Conservation (phyloP, 2,113 vertebrate species). For the Turnix velox region DNA sequence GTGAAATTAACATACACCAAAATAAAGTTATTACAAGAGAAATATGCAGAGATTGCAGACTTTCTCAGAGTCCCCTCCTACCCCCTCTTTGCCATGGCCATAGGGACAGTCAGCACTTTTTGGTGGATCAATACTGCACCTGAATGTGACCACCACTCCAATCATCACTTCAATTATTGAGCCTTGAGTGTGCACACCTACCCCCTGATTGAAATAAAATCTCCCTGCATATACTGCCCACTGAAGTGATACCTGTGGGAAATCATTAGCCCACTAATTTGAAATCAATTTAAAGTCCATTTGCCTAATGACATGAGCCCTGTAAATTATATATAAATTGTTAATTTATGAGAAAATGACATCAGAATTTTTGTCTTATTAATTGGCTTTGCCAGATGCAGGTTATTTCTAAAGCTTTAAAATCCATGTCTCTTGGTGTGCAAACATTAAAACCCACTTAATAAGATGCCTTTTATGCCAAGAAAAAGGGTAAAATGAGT, state of each 20-base stretch:
- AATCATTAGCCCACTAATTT: conserved; percentile 73
- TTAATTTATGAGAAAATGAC: conserved; percentile 66
- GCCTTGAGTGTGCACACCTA: conserved; percentile 32
- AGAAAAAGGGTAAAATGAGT: conserved; percentile 12
- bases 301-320: conserved; percentile 72
- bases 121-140: conserved; percentile 53
- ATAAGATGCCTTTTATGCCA: neutral
- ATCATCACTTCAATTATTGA: conserved; percentile 56
- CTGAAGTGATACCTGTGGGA: conserved; percentile 44
- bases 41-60: neutral
- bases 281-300: conserved; percentile 78
- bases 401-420: conserved; percentile 12
- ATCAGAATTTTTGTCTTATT: conserved; percentile 57
- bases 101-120: conserved; percentile 49
- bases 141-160: conserved; percentile 58
- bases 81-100: neutral
- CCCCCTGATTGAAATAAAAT: neutral
- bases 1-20: neutral
- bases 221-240: neutral
- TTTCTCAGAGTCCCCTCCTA: neutral
- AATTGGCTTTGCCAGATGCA: conserved; percentile 48
- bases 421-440: conserved; percentile 1
- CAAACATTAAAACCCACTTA: conserved; percentile 11
- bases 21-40: neutral
- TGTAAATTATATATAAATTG: conserved; percentile 68